These are phyloP conservation scores for Alethe castanea DNA, from an alignment of 2,113 vertebrate genomes.

Conservation along the genomic window DNA sequence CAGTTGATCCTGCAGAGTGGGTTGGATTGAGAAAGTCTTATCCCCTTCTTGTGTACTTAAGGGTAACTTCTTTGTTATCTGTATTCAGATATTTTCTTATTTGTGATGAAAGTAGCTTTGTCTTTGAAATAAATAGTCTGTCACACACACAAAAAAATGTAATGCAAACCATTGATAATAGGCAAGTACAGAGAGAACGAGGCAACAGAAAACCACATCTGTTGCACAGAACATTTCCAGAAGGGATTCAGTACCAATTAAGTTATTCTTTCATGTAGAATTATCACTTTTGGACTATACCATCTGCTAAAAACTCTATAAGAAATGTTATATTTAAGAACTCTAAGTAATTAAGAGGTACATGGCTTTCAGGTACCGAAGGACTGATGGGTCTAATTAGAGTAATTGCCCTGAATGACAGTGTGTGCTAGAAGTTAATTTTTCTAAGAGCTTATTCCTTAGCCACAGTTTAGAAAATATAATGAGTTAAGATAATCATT, in stretches of 20 bases:
- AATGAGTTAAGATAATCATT: neutral
- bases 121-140: neutral
- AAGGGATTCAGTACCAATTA: neutral
- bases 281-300: neutral
- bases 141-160: neutral
- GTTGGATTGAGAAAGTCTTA: constrained; percentile 85
- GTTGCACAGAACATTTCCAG: neutral
- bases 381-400: neutral
- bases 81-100: neutral
- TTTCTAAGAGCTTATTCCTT: constrained; percentile 20
- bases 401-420: neutral
- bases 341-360: neutral
- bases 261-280: neutral
- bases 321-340: neutral
- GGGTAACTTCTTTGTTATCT: constrained; percentile 75
- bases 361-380: neutral
- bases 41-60: constrained; percentile 86
- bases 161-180: neutral
- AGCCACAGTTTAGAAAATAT: neutral
- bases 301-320: neutral
- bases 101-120: neutral
- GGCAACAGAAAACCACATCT: neutral
- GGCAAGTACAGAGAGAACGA: neutral
- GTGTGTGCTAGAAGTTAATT: neutral
- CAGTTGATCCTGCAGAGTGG: constrained; percentile 90